Percentiles rank a stretch among this genome's conserved stretches.
These are phyloP conservation scores for Montipora sp. DNA, from an alignment of 64 coral and sea anemone genomes.

Conservation along the genomic window DNA sequence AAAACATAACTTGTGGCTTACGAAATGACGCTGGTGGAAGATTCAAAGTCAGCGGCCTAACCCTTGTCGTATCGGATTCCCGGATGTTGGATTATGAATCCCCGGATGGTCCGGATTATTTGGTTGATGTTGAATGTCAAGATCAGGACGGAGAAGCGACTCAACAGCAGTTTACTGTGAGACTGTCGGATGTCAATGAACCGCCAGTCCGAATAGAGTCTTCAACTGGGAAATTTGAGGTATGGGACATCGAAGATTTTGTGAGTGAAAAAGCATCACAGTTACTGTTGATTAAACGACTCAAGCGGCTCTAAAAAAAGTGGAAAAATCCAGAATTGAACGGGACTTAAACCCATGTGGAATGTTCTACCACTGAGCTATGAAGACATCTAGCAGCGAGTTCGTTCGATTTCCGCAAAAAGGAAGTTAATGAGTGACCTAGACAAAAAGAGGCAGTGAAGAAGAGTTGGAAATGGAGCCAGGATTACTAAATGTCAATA, in stretches of 20 bases:
- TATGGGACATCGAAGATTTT: neutral
- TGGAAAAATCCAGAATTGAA: too few species aligned
- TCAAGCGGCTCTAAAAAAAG: too few species aligned
- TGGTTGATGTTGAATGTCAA: constrained; percentile 80
- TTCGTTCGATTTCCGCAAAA: too few species aligned
- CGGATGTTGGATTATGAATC: constrained; percentile 72
- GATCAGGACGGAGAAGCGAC: constrained; percentile 74
- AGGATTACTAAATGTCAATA: too few species aligned
- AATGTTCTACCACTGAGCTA: too few species aligned
- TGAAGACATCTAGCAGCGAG: too few species aligned
- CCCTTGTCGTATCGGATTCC: constrained; percentile 50
- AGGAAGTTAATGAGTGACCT: too few species aligned
- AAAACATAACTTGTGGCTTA: constrained; percentile 70
- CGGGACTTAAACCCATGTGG: too few species aligned
- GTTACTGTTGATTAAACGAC: too few species aligned
- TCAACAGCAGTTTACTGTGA: constrained; percentile 68
- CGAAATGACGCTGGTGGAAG: constrained; percentile 78
- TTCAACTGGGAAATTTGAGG: constrained; percentile 55
- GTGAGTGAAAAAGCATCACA: too few species aligned
- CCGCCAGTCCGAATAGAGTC: constrained; percentile 65
- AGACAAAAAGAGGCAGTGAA: too few species aligned
- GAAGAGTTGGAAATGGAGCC: too few species aligned
- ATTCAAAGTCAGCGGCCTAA: constrained; percentile 66
- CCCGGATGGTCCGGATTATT: constrained; percentile 51
- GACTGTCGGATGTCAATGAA: constrained; percentile 69